Conservation (phyloP, 2,797 vertebrate genomes). For the Adrianichthys oophorus region DNA sequence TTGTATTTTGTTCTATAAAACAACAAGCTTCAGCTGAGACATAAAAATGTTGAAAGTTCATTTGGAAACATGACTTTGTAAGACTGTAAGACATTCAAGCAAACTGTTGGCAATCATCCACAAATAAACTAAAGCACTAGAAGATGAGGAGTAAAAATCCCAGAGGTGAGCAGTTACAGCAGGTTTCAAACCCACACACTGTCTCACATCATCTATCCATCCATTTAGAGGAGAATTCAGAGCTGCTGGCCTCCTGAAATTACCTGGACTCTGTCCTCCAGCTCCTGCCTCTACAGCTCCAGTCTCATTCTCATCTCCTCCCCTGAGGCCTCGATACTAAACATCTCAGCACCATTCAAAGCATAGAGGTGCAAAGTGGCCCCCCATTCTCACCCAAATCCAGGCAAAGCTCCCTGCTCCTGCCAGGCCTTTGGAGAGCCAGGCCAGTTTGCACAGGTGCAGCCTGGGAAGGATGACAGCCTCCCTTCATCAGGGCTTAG, state of each 20-base stretch:
- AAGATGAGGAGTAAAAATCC: no score
- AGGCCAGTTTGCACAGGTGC: constrained; percentile 70
- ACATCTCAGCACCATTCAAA: constrained; percentile 29
- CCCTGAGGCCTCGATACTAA: constrained; percentile 32
- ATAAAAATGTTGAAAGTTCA: no score
- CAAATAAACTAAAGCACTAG: no score
- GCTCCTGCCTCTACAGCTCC: constrained; percentile 28
- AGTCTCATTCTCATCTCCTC: constrained; percentile 2
- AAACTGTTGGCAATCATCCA: no score
- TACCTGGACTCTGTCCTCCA: constrained; percentile 7
- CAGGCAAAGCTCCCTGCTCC: constrained; percentile 58
- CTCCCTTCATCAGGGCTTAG: constrained; percentile 69
- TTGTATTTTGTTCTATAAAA: no score
- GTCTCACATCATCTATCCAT: background rate
- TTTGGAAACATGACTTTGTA: no score
- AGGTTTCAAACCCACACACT: background rate
- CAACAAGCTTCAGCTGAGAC: no score
- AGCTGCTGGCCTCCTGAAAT: constrained; percentile 2
- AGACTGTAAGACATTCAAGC: no score
- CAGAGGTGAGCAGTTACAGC: no score
- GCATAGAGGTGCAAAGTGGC: constrained; percentile 65
- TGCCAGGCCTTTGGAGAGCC: constrained; percentile 27
- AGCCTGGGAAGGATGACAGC: constrained; percentile 64
- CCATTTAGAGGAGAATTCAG: background rate
- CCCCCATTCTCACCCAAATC: constrained; percentile 67